These are phyloP conservation scores for Microcebus griseorufus DNA, from an alignment of 2,113 vertebrate genomes.

Conservation along the genomic window DNA sequence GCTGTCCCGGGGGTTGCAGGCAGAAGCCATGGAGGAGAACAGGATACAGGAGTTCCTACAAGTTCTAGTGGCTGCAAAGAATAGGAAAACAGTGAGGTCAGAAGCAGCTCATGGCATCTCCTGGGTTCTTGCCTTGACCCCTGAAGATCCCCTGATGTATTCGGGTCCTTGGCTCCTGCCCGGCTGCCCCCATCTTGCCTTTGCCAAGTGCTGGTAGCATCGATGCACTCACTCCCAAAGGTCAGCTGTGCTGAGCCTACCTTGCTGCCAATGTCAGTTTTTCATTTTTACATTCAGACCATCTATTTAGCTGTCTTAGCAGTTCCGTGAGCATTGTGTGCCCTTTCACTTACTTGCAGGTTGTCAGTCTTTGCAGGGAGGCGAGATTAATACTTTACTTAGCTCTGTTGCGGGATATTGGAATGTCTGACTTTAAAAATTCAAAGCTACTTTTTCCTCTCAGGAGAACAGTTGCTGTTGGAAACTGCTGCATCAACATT, in stretches of 20 bases:
- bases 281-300: not conserved
- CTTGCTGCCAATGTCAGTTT: not conserved
- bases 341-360: slow-evolving; percentile 84
- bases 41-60: not conserved
- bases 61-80: not conserved
- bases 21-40: not conserved
- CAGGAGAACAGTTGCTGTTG: not conserved
- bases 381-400: slow-evolving; percentile 68
- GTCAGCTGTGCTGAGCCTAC: not conserved
- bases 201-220: not conserved
- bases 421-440: slow-evolving; percentile 43
- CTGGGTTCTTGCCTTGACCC: not conserved
- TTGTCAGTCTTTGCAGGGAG: slow-evolving; percentile 67
- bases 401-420: slow-evolving; percentile 66
- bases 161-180: not conserved
- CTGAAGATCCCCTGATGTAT: not conserved
- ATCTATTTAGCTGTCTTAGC: slow-evolving; percentile 25
- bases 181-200: not conserved
- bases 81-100: not conserved
- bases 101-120: not conserved
- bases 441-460: slow-evolving; percentile 55
- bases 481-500: slow-evolving; percentile 37
- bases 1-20: not conserved
- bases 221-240: not conserved
- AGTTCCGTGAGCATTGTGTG: slow-evolving; percentile 77